phyloP scores from a whole-genome alignment of 2,113 vertebrate species.

The Limanda limanda region DNA sequence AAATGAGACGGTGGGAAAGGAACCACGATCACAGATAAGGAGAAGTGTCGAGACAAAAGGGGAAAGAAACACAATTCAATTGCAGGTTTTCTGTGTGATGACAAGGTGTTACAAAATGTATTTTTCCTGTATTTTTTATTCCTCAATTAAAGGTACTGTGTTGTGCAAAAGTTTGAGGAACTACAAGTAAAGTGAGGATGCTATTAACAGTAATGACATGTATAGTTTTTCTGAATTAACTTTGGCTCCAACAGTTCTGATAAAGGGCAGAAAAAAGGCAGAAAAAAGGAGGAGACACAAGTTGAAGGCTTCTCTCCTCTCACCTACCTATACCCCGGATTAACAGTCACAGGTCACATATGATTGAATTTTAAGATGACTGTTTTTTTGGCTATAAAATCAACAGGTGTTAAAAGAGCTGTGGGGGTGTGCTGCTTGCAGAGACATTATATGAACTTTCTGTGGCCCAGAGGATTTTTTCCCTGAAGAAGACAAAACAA shows the following conservation, averaged over 20 bases:
- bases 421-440: background rate
- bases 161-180: background rate
- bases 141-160: background rate
- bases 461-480: background rate
- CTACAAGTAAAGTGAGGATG: too few relatives aligned
- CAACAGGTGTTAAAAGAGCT: background rate
- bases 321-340: too few relatives aligned
- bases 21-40: background rate
- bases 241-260: background rate
- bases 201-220: too few relatives aligned
- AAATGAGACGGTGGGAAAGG: slow-evolving; percentile 5
- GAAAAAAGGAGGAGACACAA: background rate
- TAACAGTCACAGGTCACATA: background rate
- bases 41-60: background rate
- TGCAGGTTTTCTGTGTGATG: background rate
- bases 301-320: background rate
- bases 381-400: background rate
- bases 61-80: background rate
- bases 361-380: background rate
- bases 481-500: background rate
- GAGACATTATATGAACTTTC: slow-evolving; percentile 13
- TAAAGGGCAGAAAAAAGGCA: background rate
- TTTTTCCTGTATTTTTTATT: background rate
- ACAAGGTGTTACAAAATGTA: background rate
- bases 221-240: too few relatives aligned